phyloP scores from a whole-genome alignment of 1,140 invertebrate genomes.

The Drosophila teissieri region DNA sequence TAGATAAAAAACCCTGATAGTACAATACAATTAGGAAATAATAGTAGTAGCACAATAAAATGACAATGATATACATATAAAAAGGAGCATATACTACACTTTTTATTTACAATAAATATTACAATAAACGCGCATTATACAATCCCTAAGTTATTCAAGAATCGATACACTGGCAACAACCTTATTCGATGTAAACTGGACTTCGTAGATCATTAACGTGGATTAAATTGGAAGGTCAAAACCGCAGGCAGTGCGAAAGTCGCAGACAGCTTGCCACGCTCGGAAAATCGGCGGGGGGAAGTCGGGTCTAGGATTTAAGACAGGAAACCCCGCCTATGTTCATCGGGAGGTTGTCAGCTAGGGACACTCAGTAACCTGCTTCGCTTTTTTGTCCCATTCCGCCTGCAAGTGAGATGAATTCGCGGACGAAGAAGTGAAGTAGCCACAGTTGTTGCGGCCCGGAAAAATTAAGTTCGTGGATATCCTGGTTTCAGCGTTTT shows the following conservation, averaged over 20 bases:
- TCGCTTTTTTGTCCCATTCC: constrained; percentile 4
- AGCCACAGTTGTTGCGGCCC: constrained; percentile 43
- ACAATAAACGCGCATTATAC: too few relatives aligned
- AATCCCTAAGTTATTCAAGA: too few relatives aligned
- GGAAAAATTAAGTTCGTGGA: constrained; percentile 48
- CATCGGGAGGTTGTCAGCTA: constrained; percentile 36
- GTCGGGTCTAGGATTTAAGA: constrained; percentile 20
- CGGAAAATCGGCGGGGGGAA: constrained; percentile 1
- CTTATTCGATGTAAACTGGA: too few relatives aligned
- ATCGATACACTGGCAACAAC: too few relatives aligned
- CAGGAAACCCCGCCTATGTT: constrained; percentile 29
- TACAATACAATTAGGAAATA: too few relatives aligned
- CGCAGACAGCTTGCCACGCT: too few relatives aligned
- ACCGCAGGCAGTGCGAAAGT: constrained; percentile 40
- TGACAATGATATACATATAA: too few relatives aligned
- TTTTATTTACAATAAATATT: too few relatives aligned
- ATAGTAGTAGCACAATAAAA: too few relatives aligned
- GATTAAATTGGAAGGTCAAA: not conserved
- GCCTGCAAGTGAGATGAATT: constrained; percentile 57
- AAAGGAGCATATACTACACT: too few relatives aligned
- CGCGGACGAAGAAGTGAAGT: constrained; percentile 46
- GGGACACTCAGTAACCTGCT: constrained; percentile 43
- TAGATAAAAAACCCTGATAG: too few relatives aligned
- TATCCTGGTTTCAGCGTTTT: constrained; percentile 5
- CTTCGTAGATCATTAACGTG: not conserved